Evolutionary conservation across 2,113 vertebrate species (phyloP).

Genomic region (Poicephalus meyeri): DNA sequence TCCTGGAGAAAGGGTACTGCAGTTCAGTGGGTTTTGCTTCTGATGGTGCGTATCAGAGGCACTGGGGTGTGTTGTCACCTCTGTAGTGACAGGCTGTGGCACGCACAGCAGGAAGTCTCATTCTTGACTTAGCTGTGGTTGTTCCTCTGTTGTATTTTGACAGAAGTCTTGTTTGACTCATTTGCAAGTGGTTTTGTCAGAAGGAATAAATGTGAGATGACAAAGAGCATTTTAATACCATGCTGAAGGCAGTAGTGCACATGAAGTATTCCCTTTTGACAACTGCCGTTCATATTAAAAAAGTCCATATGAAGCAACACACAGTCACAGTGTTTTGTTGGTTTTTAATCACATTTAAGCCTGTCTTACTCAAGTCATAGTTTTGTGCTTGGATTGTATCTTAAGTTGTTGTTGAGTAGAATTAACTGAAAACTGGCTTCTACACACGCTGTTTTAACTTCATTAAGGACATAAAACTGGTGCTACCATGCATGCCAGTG

Average conservation of each 20-base stretch:
- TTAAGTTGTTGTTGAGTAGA: not conserved
- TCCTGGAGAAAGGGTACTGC: not conserved
- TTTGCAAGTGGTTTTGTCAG: not conserved
- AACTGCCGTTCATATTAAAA: rapidly evolving
- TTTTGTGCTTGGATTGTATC: not conserved
- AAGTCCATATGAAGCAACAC: not conserved
- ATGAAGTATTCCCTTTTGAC: not conserved
- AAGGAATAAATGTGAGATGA: not conserved
- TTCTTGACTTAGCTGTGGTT: not conserved
- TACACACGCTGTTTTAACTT: not conserved
- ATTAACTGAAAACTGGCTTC: not conserved
- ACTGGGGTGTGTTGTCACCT: not conserved
- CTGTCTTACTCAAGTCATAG: not conserved
- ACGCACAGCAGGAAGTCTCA: not conserved
- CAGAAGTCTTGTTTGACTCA: not conserved
- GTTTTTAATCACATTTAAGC: not conserved
- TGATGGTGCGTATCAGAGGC: rapidly evolving
- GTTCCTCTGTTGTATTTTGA: not conserved
- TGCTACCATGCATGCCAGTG: not conserved
- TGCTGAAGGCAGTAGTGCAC: not conserved
- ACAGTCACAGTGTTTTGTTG: not conserved
- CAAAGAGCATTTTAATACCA: not conserved
- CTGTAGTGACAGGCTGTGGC: not conserved
- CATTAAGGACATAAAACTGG: not conserved
- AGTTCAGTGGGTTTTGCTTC: not conserved